phyloP scores from a whole-genome alignment of 2,797 vertebrate genomes.

The Synaphobranchus kaupii region DNA sequence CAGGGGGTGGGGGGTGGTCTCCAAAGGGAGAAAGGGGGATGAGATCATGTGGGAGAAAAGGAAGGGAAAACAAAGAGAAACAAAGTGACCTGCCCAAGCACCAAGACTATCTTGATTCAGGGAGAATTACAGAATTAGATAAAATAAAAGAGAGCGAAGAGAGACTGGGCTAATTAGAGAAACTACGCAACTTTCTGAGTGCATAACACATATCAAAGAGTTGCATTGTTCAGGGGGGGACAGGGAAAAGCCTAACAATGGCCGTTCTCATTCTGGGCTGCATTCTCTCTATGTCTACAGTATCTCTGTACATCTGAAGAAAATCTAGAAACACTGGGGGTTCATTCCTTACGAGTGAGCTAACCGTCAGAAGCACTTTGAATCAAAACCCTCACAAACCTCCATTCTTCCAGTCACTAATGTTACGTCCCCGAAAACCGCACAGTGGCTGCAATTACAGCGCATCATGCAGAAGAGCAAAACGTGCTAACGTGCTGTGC shows the following conservation, averaged over 20 bases:
- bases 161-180: not conserved
- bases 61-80: not conserved
- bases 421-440: not conserved
- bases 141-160: not conserved
- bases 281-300: constrained; percentile 11
- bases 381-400: constrained; percentile 8
- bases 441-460: constrained; percentile 1
- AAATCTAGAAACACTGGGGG: not conserved
- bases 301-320: constrained; percentile 27
- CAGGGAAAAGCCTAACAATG: not conserved
- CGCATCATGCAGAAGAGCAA: not conserved
- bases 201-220: constrained; percentile 17
- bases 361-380: constrained; percentile 22
- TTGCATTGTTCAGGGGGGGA: constrained; percentile 23
- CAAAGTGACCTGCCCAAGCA: not conserved
- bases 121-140: not conserved
- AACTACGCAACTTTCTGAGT: not conserved
- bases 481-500: not conserved
- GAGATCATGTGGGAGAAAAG: not conserved
- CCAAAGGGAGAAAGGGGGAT: not conserved
- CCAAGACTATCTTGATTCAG: not conserved
- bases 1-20: not conserved
- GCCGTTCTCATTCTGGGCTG: not conserved
- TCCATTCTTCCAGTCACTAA: not conserved
- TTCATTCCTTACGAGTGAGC: constrained; percentile 26